These are phyloP conservation scores for Ranitomeya variabilis DNA, from an alignment of 2,113 vertebrate genomes.

Conservation along the genomic window DNA sequence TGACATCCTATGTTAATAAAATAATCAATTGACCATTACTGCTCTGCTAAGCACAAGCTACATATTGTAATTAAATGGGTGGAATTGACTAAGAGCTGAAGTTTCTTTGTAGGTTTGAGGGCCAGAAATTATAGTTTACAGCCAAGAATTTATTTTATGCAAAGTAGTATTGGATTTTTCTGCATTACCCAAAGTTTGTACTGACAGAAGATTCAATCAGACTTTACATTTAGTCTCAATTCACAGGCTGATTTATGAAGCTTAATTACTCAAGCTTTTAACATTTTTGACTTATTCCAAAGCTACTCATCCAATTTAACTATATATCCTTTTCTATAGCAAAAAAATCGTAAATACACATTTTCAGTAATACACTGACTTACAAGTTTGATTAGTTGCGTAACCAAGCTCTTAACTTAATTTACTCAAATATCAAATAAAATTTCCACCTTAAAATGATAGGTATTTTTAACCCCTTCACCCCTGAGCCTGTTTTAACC, in stretches of 20 bases:
- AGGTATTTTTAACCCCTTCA: too few relatives aligned
- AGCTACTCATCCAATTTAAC: background rate
- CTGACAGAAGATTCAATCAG: conserved; percentile 59
- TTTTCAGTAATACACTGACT: too few relatives aligned
- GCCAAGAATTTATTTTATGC: conserved; percentile 27
- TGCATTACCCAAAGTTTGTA: conserved; percentile 54
- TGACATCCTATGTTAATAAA: conserved; percentile 69
- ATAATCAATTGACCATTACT: conserved; percentile 71
- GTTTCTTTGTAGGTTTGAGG: conserved; percentile 40
- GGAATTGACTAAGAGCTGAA: conserved; percentile 49
- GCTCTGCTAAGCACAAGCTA: conserved; percentile 71
- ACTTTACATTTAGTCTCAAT: background rate
- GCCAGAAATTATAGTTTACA: conserved; percentile 27
- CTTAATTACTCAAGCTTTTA: background rate
- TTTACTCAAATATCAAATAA: too few relatives aligned
- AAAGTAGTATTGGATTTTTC: conserved; percentile 56
- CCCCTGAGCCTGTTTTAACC: too few relatives aligned
- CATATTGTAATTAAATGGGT: conserved; percentile 71
- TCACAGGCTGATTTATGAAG: background rate
- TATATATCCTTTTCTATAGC: background rate
- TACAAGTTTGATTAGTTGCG: too few relatives aligned
- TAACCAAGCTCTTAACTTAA: too few relatives aligned
- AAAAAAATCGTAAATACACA: too few relatives aligned
- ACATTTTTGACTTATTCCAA: background rate
- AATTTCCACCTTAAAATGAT: too few relatives aligned